Evolutionary conservation across 2,113 vertebrate genomes (phyloP).

Genomic region (Opisthocomus hoazin): DNA sequence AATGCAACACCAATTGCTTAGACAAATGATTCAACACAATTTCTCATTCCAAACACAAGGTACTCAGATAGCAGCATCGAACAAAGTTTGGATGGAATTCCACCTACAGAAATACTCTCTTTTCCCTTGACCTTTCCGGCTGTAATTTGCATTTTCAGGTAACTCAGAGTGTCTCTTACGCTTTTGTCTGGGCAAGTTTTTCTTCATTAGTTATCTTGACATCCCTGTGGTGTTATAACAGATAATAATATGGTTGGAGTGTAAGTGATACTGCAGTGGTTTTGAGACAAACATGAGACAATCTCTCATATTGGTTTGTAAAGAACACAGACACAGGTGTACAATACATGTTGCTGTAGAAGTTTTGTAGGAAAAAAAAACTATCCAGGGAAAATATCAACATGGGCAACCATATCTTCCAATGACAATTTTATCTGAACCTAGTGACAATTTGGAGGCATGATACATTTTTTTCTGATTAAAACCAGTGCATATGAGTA

Average conservation of each 20-base stretch:
- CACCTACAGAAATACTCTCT: not conserved
- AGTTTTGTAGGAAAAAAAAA: not conserved
- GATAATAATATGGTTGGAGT: not conserved
- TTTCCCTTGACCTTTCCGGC: not conserved
- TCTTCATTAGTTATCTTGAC: not conserved
- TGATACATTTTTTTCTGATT: not conserved
- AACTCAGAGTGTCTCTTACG: not conserved
- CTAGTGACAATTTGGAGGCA: not conserved
- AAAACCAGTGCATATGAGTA: not conserved
- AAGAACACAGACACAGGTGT: not conserved
- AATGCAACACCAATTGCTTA: not conserved
- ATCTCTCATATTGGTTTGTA: not conserved
- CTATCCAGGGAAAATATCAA: not conserved
- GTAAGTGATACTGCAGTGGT: not conserved
- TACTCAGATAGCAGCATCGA: not conserved
- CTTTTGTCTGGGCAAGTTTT: not conserved
- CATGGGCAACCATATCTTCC: accelerated
- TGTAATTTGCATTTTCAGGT: not conserved
- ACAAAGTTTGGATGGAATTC: not conserved
- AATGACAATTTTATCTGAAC: not conserved
- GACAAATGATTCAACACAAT: not conserved
- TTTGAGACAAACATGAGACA: not conserved
- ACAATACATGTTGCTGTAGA: not conserved
- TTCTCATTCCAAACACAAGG: not conserved
- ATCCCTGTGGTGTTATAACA: not conserved